Evolutionary conservation across 1,140 invertebrate genomes (phyloP).

Genomic region (Nasonia vitripennis): DNA sequence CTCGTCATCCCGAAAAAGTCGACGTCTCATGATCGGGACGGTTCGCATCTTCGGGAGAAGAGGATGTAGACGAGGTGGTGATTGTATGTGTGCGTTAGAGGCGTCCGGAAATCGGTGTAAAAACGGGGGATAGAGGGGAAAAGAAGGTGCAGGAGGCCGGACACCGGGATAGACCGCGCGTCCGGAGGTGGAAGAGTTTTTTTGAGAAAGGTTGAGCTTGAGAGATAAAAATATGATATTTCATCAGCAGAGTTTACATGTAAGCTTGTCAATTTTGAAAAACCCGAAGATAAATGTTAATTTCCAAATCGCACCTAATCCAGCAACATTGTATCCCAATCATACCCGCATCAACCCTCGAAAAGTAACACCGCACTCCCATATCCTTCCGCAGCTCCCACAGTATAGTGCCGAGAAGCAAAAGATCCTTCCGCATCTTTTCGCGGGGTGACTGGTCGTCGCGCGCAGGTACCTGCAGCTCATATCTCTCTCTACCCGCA

Average conservation of each 20-base stretch:
- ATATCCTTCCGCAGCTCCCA: background rate
- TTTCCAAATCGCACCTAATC: no score
- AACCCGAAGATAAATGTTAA: no score
- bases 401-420: background rate
- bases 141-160: background rate
- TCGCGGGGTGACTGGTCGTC: background rate
- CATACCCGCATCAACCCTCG: background rate
- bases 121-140: background rate
- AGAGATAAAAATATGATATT: no score
- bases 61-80: background rate
- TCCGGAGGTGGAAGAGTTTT: background rate
- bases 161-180: conserved; percentile 19
- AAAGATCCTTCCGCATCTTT: background rate
- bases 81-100: background rate
- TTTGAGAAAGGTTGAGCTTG: no score
- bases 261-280: no score
- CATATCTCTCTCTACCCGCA: background rate
- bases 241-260: no score
- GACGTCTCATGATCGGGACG: background rate
- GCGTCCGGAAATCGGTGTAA: background rate
- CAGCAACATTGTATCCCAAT: background rate
- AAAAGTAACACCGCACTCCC: background rate
- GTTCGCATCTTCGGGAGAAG: background rate
- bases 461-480: background rate
- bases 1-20: background rate